Percentiles rank a stretch among this genome's conserved stretches.
Evolutionary conservation across 2,888 invertebrate species (phyloP).

Genomic region (Norana najaformis): DNA sequence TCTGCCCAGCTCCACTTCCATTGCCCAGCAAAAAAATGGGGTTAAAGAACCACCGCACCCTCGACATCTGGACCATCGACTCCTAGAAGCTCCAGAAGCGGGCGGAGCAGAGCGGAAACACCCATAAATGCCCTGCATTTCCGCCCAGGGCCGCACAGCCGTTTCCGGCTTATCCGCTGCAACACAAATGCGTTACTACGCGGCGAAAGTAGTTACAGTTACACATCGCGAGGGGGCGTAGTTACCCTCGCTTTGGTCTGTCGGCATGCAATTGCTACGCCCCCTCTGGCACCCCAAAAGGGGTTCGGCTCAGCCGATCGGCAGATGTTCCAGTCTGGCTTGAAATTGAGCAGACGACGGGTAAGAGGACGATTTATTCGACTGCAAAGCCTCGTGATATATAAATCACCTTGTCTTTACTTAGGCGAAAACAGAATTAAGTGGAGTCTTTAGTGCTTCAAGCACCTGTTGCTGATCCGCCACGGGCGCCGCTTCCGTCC

Average conservation of each 20-base stretch:
- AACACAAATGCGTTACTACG: neutral
- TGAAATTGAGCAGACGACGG: neutral
- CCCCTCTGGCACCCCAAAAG: neutral
- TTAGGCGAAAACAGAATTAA: neutral
- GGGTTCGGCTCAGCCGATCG: neutral
- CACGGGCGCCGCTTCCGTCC: neutral
- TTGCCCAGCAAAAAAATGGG: neutral
- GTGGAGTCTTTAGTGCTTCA: neutral
- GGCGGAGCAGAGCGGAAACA: neutral
- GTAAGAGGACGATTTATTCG: neutral
- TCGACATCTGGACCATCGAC: neutral
- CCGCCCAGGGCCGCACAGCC: neutral
- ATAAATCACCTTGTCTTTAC: neutral
- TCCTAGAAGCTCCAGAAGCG: constrained; percentile 18
- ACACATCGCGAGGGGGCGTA: neutral
- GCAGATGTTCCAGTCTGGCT: neutral
- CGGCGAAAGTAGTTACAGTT: neutral
- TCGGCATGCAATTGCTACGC: neutral
- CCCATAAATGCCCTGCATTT: constrained; percentile 1
- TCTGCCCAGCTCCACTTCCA: neutral
- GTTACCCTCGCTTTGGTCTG: neutral
- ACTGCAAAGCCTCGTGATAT: neutral
- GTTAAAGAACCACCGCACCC: neutral
- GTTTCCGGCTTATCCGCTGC: neutral
- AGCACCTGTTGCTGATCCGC: neutral